Base-by-base conservation (phyloP, 1,140 invertebrate genomes). In the Sesamia nonagrioides region DNA sequence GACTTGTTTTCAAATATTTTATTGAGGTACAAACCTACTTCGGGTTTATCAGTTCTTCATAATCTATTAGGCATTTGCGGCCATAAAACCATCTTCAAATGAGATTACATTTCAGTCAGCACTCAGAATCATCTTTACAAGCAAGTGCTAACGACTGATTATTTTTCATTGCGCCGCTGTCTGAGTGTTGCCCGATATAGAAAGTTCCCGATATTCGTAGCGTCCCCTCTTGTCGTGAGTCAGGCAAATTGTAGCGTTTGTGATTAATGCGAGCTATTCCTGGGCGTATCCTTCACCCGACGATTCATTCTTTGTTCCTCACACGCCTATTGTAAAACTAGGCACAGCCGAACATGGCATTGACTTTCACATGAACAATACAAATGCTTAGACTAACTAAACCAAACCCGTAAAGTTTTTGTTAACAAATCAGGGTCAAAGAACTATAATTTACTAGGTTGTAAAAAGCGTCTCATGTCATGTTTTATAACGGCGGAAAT, bases 181-280 rank as follows among this genome's bases (percentile, higher is more conserved):
- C 61, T 58, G 80, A 86, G 89, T 88, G 87, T 92, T 86, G 71
- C 90, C 89, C 82, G 88, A 91, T 91, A 87, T 94, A 94, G 91
- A 92, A 92, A 90, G 82, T 89, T 86, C 82, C 83, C 85, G 84
- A 87, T 88, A 89, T 84, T 86, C 83, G 86, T 80, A 85, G 85
- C 90, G 89, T 89, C 89, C 89, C 91, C 87, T 90, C 85, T 71
- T 89, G 88, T 86, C 89, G 89, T 93, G 92, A 94, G 84, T 94
- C 92, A 94, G 91, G 90, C 91, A 91, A 91, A 92, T 92, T 91
- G 90, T 88, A 77, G 84, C 86, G 79, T 90, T 89, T 89, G 92
- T 92, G 91, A 94, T 92, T 94, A 94, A 94, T 92, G 87, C 86
- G 54, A 84, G 88, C 92, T 93, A 94, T 92, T 94, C 87, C 86